A percentile compares a stretch with the other conserved stretches of the same genome.
Conservation (phyloP, 2,888 invertebrate genomes). For the Drosophila fungiperda region DNA sequence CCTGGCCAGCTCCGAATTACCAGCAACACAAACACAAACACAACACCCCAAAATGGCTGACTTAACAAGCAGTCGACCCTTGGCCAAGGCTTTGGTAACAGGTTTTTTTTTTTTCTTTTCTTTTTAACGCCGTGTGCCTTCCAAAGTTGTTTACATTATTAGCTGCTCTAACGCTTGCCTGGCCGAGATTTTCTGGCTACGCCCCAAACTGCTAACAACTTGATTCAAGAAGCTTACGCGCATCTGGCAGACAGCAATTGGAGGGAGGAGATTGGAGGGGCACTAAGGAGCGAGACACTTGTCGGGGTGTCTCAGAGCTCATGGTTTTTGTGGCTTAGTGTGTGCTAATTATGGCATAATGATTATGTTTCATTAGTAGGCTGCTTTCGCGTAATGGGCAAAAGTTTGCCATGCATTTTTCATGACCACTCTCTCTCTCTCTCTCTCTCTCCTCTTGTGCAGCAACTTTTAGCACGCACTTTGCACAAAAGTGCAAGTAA, state of each 20-base stretch:
- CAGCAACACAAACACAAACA: slow-evolving; percentile 45
- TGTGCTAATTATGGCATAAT: slow-evolving; percentile 74
- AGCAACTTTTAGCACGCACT: slow-evolving; percentile 55
- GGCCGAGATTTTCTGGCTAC: slow-evolving; percentile 55
- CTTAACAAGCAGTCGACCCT: slow-evolving; percentile 45
- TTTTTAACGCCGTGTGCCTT: slow-evolving; percentile 12
- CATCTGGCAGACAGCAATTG: slow-evolving; percentile 16
- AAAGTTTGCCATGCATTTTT: slow-evolving; percentile 68
- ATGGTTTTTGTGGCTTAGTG: slow-evolving; percentile 51
- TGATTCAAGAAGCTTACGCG: slow-evolving; percentile 45
- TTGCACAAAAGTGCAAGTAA: slow-evolving; percentile 66
- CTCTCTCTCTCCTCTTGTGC: slow-evolving; percentile 1
- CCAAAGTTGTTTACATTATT: slow-evolving; percentile 73
- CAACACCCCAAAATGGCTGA: slow-evolving; percentile 28
- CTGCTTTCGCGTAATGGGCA: slow-evolving; percentile 43
- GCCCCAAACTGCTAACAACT: slow-evolving; percentile 48
- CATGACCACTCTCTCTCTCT: slow-evolving; percentile 19
- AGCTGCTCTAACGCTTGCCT: slow-evolving; percentile 66
- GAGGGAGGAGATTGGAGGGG: slow-evolving; percentile 7
- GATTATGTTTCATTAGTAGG: slow-evolving; percentile 70
- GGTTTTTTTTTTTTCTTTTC: slow-evolving; percentile 19
- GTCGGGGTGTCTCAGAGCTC: slow-evolving; percentile 9
- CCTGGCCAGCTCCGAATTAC: slow-evolving; percentile 62
- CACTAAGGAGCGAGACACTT: neutral
- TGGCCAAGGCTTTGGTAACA: slow-evolving; percentile 20